Conservation (phyloP, 2,797 vertebrate genomes). For the Agapornis canus region DNA sequence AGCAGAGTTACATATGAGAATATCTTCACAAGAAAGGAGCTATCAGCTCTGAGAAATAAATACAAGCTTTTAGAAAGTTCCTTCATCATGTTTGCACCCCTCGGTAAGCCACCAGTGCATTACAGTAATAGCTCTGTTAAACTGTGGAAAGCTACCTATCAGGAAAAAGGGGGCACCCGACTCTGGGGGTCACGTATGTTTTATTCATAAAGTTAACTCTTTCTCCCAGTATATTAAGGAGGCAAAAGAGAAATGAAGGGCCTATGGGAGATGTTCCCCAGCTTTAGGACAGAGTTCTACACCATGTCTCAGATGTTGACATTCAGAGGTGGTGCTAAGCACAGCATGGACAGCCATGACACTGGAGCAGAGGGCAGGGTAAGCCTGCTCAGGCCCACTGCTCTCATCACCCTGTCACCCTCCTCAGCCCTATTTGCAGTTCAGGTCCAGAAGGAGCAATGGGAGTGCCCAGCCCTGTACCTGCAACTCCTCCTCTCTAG, state of each 20-base stretch:
- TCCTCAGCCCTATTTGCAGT: neutral
- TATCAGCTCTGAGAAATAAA: neutral
- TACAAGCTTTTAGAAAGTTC: neutral
- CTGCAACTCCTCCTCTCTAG: fast-evolving
- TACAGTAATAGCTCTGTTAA: neutral
- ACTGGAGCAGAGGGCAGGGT: fast-evolving
- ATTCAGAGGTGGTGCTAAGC: neutral
- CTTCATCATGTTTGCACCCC: fast-evolving
- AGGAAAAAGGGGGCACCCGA: neutral
- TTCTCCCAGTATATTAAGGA: neutral
- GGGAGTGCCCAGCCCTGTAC: fast-evolving
- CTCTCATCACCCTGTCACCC: neutral
- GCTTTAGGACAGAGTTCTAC: neutral
- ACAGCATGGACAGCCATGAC: fast-evolving
- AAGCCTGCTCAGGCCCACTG: neutral
- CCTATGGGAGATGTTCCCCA: neutral
- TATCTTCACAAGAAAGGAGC: neutral
- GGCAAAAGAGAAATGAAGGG: neutral
- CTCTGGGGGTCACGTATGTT: neutral
- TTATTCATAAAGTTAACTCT: neutral
- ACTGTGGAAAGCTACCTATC: fast-evolving
- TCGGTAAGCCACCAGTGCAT: neutral
- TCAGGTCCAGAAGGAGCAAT: neutral
- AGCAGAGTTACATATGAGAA: neutral
- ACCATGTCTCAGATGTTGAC: fast-evolving